A percentile compares a stretch with the other conserved stretches of the same genome.
Conservation (phyloP, 2,113 vertebrate species). For the Gila orcuttii region DNA sequence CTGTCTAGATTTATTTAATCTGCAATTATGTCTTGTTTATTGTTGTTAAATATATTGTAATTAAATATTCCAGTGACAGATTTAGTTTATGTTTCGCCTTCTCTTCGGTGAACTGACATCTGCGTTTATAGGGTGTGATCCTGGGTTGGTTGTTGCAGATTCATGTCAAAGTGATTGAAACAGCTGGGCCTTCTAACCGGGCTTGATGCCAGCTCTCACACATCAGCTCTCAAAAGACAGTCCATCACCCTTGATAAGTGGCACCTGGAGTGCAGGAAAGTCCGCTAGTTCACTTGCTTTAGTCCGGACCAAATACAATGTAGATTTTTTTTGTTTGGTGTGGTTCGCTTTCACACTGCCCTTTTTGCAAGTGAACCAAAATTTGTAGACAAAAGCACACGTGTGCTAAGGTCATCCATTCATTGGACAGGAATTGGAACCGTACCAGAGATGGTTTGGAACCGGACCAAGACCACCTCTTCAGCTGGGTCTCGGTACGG, state of each 20-base stretch:
- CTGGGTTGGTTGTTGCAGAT: conserved; percentile 24
- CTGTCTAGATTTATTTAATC: background rate
- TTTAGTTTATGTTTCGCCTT: background rate
- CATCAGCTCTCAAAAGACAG: conserved; percentile 37
- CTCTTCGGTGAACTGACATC: conserved; percentile 4
- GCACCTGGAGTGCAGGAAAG: conserved; percentile 33
- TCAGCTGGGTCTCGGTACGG: too few species aligned
- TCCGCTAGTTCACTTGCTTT: too few species aligned
- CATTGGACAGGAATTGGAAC: too few species aligned
- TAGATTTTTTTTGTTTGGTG: too few species aligned
- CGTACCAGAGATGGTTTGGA: too few species aligned
- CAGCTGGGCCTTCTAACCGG: conserved; percentile 36
- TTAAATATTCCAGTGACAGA: background rate
- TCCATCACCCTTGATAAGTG: conserved; percentile 41
- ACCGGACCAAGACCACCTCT: too few species aligned
- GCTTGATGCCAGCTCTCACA: conserved; percentile 35
- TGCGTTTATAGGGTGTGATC: conserved; percentile 41
- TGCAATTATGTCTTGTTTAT: background rate
- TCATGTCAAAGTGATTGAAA: conserved; percentile 31
- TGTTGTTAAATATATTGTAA: background rate
- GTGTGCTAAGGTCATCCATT: too few species aligned
- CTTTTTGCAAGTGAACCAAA: too few species aligned
- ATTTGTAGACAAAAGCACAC: too few species aligned
- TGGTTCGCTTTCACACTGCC: too few species aligned
- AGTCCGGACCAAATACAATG: too few species aligned